phyloP scores from a whole-genome alignment of 2,797 vertebrate species.

The Pterois miles region DNA sequence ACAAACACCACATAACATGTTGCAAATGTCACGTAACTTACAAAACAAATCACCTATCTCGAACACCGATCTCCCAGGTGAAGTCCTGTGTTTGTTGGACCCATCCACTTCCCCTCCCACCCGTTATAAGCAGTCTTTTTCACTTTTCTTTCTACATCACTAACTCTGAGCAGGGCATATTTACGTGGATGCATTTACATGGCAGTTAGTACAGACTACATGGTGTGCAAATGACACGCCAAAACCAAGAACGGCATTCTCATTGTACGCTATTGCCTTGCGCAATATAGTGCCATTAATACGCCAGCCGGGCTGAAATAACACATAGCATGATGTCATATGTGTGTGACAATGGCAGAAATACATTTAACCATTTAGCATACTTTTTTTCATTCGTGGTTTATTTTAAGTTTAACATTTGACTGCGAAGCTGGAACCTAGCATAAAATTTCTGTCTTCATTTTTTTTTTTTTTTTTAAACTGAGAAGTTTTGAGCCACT shows the following conservation, averaged over 20 bases:
- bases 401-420: neutral
- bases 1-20: neutral
- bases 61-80: too few relatives aligned
- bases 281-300: too few relatives aligned
- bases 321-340: neutral
- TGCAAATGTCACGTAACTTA: fast-evolving
- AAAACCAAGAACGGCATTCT: too few relatives aligned
- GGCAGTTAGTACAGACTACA: neutral
- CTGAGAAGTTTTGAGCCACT: neutral
- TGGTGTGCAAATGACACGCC: too few relatives aligned
- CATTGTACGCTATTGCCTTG: too few relatives aligned
- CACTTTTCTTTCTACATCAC: neutral
- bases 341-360: neutral
- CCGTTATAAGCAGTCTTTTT: fast-evolving
- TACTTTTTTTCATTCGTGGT: neutral
- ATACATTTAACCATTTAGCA: neutral
- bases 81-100: neutral
- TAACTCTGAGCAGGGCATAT: neutral
- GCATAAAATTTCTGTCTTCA: neutral
- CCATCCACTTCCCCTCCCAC: neutral
- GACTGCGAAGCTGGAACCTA: neutral
- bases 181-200: neutral
- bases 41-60: too few relatives aligned
- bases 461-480: neutral
- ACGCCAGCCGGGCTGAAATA: too few relatives aligned